Evolutionary conservation across 2,797 vertebrate species (phyloP).

Genomic region (Parauchenoglanis ngamensis): DNA sequence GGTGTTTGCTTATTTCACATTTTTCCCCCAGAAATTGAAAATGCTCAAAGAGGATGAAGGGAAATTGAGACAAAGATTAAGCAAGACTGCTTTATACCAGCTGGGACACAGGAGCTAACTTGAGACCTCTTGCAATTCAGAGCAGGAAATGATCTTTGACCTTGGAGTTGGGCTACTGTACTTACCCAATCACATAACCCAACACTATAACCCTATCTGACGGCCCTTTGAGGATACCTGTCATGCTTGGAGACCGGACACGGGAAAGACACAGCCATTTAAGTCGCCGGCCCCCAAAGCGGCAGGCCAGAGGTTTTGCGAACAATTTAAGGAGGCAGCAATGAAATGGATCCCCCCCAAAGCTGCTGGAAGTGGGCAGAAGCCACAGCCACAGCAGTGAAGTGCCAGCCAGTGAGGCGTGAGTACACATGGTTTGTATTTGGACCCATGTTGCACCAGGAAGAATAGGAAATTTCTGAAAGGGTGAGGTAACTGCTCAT

Average conservation of each 20-base stretch:
- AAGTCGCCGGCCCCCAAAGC: constrained; percentile 61
- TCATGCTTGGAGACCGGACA: constrained; percentile 67
- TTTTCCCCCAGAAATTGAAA: background rate
- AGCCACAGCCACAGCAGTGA: constrained; percentile 30
- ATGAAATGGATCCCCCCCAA: constrained; percentile 51
- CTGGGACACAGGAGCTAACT: constrained; percentile 48
- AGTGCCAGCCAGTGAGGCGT: constrained; percentile 64
- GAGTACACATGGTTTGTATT: constrained; percentile 81
- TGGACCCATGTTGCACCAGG: constrained; percentile 69
- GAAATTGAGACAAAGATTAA: background rate
- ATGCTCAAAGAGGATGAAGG: background rate
- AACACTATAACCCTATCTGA: constrained; percentile 67
- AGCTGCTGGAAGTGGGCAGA: constrained; percentile 48
- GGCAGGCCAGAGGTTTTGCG: constrained; percentile 63
- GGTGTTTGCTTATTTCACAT: too few species aligned
- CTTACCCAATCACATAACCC: constrained; percentile 74
- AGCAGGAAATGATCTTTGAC: constrained; percentile 74
- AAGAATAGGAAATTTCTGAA: constrained; percentile 70
- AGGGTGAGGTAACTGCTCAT: constrained; percentile 63
- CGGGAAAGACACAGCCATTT: constrained; percentile 69
- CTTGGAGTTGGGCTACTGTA: constrained; percentile 73
- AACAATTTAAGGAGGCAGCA: constrained; percentile 64
- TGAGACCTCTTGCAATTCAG: constrained; percentile 53
- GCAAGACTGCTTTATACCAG: constrained; percentile 32
- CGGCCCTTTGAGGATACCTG: constrained; percentile 60